Percentiles rank a stretch among this genome's conserved stretches.
These are phyloP conservation scores for Menidia beryllina DNA, from an alignment of 2,113 vertebrate genomes.

Conservation along the genomic window DNA sequence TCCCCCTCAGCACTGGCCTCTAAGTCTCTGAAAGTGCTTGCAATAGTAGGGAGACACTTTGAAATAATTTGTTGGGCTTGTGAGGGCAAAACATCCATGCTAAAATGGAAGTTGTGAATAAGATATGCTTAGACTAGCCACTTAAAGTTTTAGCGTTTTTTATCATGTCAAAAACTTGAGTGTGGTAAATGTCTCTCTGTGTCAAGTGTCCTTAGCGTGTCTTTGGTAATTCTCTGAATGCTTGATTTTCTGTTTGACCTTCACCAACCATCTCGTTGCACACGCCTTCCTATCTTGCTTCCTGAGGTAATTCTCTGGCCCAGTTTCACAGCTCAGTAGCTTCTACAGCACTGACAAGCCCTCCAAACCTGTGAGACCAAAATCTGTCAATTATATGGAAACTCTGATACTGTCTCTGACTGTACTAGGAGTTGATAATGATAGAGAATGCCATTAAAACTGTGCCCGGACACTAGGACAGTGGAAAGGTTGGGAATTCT, in stretches of 20 bases:
- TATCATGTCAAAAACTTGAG: constrained; percentile 35
- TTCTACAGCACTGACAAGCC: constrained; percentile 44
- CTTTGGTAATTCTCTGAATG: constrained; percentile 56
- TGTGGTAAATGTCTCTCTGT: constrained; percentile 23
- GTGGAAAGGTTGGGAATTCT: constrained; percentile 45
- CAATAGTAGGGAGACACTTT: neutral
- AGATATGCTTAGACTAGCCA: constrained; percentile 39
- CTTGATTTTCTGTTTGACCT: constrained; percentile 63
- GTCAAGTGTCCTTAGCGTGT: constrained; percentile 28
- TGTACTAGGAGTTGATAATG: constrained; percentile 50
- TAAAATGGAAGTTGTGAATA: constrained; percentile 9
- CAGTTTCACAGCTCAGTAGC: constrained; percentile 64
- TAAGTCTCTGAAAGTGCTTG: neutral
- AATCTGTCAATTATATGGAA: constrained; percentile 62
- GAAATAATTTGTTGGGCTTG: constrained; percentile 6
- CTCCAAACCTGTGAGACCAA: constrained; percentile 59
- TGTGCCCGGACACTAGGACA: constrained; percentile 16
- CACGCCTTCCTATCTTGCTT: constrained; percentile 60
- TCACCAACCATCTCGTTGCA: constrained; percentile 49
- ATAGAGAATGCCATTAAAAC: constrained; percentile 35
- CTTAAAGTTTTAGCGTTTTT: constrained; percentile 18
- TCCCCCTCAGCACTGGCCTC: constrained; percentile 4
- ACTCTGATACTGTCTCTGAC: constrained; percentile 49
- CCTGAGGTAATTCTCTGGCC: constrained; percentile 66
- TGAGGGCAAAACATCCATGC: constrained; percentile 25